Evolutionary conservation across 2,113 vertebrate species (phyloP), one percentile per base, ranked within the genome.

Genomic region (Pardalotus punctatus): DNA sequence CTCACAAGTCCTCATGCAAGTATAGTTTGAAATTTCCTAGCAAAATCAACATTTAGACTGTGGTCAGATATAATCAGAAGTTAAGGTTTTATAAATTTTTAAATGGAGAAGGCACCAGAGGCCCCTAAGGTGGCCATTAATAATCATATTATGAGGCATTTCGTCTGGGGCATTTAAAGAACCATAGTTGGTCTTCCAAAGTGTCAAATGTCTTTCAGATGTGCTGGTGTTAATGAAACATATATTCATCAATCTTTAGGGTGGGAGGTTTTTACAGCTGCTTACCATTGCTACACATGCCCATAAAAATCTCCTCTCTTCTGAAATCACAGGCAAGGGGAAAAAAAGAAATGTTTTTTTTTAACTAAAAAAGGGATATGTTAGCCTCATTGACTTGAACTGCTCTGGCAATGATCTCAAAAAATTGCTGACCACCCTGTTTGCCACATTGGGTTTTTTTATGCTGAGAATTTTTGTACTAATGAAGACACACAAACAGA

Each of bases 121-220:
- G 29, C 33, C 91, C 33, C 73, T 86, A 35, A 64, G 40, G 50
- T 69, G 43, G 31, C 61, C n/a, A 42, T 84, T 96, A 92, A 90
- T 81, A 64, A n/a, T 45, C 57, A 19, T 74, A 93, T 51, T 90
- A 77, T 57, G 47, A 88, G 45, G 61, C 58, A 86, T 86, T 96
- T 88, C 33, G 11, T 93, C 48, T 74, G 82, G 57, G 65, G 64
- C 48, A 79, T 94, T 95, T 92, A 88, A 94, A 91, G 90, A 92
- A 61, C 88, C 65, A 61, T 81, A 72, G 94, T 76, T 90, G 82
- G 86, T 94, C 90, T 95, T 97, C 76, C 82, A 69, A 90, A 81
- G 72, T 91, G 88, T 96, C 88, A 90, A 96, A 96, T 96, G 94
- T 96, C 92, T 97, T 97, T 97, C 94, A 97, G 94, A 96, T 97